These are phyloP conservation scores for Falcunculus frontatus DNA, from an alignment of 2,113 vertebrate genomes.

Conservation along the genomic window DNA sequence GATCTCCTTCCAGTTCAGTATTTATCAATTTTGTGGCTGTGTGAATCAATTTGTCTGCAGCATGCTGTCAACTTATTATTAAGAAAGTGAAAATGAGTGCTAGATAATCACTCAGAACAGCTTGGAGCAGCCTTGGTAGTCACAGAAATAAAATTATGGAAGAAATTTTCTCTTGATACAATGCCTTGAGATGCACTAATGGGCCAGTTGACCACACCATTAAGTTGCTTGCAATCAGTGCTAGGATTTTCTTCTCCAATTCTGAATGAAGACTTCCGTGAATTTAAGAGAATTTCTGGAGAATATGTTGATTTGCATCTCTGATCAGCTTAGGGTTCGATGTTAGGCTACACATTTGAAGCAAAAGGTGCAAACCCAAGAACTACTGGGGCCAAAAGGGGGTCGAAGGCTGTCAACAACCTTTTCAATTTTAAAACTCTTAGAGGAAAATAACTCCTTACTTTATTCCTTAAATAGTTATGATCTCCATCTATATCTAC, in stretches of 20 bases:
- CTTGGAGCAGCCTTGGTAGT: background rate
- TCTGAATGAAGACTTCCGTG: background rate
- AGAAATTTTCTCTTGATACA: background rate
- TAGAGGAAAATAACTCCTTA: background rate
- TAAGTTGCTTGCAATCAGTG: background rate
- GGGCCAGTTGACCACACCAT: background rate
- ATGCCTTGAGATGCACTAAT: background rate
- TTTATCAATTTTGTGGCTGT: background rate
- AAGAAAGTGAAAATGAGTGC: slow-evolving; percentile 3
- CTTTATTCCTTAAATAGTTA: background rate
- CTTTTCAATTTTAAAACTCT: background rate
- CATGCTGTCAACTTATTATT: background rate
- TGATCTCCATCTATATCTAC: background rate
- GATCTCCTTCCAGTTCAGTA: background rate
- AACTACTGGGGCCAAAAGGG: background rate
- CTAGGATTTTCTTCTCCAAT: background rate
- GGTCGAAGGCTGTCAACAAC: background rate
- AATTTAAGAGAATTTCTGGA: background rate
- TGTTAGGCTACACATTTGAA: background rate
- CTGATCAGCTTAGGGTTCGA: background rate
- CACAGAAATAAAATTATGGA: background rate
- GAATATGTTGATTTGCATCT: background rate
- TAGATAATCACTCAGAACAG: background rate
- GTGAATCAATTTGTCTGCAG: background rate
- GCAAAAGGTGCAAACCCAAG: background rate